These are phyloP conservation scores for Cottus gobio DNA, from an alignment of 2,113 vertebrate genomes.

Conservation along the genomic window DNA sequence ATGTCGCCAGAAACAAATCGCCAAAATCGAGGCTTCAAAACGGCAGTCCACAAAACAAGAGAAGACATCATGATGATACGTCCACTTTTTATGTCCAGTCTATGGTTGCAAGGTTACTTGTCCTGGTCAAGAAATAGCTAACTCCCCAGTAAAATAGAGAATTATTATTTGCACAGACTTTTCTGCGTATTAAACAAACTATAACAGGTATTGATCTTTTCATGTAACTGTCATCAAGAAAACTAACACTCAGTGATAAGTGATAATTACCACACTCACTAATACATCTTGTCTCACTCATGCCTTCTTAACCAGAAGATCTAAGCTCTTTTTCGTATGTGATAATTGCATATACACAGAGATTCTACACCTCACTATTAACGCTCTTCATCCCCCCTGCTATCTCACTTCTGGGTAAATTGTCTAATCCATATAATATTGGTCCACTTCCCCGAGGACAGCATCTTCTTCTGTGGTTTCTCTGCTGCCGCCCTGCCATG, in stretches of 20 bases:
- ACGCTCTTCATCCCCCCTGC: slow-evolving; percentile 9
- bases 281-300: not conserved
- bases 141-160: not conserved
- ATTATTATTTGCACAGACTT: not conserved
- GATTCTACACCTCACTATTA: not conserved
- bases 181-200: not conserved
- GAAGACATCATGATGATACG: not conserved
- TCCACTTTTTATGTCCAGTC: too few species aligned
- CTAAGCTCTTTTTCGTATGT: not conserved
- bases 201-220: not conserved
- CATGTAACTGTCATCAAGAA: not conserved
- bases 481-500: slow-evolving; percentile 35
- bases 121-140: not conserved
- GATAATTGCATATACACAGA: not conserved
- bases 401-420: slow-evolving; percentile 27
- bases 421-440: slow-evolving; percentile 25
- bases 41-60: not conserved
- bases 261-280: too few species aligned
- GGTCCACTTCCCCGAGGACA: slow-evolving; percentile 26
- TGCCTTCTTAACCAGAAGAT: not conserved
- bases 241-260: too few species aligned
- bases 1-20: too few species aligned
- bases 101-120: too few species aligned
- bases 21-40: not conserved
- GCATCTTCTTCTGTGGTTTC: slow-evolving; percentile 50